Evolutionary conservation across 2,797 vertebrate species (phyloP).

Genomic region (Lacerta viridis): DNA sequence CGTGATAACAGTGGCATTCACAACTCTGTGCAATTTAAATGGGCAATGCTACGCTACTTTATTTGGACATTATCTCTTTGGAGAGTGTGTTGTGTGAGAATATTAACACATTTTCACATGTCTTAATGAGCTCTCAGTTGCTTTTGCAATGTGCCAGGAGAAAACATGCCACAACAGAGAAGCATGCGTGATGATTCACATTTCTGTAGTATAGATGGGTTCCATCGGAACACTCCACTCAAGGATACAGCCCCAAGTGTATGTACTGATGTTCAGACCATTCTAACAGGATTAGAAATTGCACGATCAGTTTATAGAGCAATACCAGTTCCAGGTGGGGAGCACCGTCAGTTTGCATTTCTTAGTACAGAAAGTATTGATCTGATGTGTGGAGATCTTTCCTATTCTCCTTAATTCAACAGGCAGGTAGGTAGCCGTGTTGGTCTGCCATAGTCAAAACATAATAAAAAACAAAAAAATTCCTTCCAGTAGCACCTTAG

Average conservation of each 20-base stretch:
- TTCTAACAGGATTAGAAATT: neutral
- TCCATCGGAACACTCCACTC: neutral
- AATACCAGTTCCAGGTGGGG: too few relatives aligned
- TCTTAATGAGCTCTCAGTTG: neutral
- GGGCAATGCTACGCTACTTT: neutral
- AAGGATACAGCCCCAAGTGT: neutral
- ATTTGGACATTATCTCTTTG: neutral
- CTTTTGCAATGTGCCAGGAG: fast-evolving
- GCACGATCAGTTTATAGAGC: too few relatives aligned
- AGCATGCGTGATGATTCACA: fast-evolving
- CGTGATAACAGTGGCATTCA: neutral
- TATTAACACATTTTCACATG: neutral
- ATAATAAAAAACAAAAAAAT: too few relatives aligned
- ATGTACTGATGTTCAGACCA: fast-evolving
- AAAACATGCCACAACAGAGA: fast-evolving
- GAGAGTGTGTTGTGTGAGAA: constrained; percentile 1
- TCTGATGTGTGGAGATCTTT: too few relatives aligned
- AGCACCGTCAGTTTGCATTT: too few relatives aligned
- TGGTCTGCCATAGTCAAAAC: too few relatives aligned
- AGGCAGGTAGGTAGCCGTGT: too few relatives aligned
- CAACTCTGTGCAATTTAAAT: neutral
- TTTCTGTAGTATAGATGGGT: fast-evolving
- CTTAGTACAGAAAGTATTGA: too few relatives aligned
- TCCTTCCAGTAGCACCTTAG: too few relatives aligned
- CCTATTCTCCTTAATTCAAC: too few relatives aligned